Evolutionary conservation across 2,113 vertebrate species (phyloP), one percentile per base, ranked within the genome.

Genomic region (Sclerurus mexicanus): DNA sequence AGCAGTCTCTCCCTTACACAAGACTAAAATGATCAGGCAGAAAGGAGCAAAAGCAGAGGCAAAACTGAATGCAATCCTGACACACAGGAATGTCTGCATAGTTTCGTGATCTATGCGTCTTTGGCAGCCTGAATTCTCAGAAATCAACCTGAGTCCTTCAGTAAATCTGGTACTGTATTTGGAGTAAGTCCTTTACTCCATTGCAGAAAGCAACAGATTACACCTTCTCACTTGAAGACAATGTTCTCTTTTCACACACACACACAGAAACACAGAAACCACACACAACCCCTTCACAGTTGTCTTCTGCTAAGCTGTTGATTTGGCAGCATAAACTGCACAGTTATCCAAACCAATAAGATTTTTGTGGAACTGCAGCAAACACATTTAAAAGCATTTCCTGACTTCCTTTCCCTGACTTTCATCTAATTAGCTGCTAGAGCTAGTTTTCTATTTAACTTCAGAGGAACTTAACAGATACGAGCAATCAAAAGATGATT

Each of bases 391-490:
- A 76, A 78, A 86, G 23, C 14, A 83, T 73, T 77, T 89, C 37
- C 60, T 55, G n/a, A 62, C 27, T 84, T 80, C 35, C 8, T 56
- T 40, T 56, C 42, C 30, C 27, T 55, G 39, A 27, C 27, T 85
- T 58, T 66, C 50, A 86, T 72, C 46, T 81, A 58, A 82, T 69
- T 73, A 81, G 63, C 64, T 72, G 15, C 28, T 80, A 58, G 35
- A 71, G 39, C 19, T 68, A 83, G 72, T 30, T 91, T 91, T 91
- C 78, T 78, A 63, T 85, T 92, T 94, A 58, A 56, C 74, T 97
- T 91, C 66, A 91, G 91, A 94, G 50, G 49, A 87, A 78, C 6
- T 63, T 63, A 75, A 52, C 30, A 86, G 56, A 93, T 73, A 66
- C 19, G 35, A 96, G 46, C 49, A 92, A 73, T 77, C 64, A 53